A percentile compares a stretch with the other conserved stretches of the same genome.
These are phyloP conservation scores for Rhabditoides inermis DNA, from an alignment of 2,888 invertebrate species.

Conservation along the genomic window DNA sequence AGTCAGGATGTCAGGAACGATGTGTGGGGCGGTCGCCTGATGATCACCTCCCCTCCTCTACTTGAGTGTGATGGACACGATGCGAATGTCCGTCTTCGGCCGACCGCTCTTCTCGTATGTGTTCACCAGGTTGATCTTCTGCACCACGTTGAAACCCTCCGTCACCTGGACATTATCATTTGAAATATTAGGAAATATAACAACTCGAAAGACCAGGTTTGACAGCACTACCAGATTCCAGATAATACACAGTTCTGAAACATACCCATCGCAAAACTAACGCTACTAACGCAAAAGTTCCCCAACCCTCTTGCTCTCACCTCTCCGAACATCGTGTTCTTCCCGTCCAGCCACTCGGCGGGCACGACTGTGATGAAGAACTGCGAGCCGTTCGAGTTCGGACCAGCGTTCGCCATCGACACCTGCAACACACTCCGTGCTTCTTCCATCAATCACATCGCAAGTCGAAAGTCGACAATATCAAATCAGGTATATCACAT, in stretches of 20 bases:
- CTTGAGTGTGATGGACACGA: conserved; percentile 77
- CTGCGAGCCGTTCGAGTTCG: conserved; percentile 93
- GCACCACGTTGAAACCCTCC: conserved; percentile 76
- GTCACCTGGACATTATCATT: conserved; percentile 24
- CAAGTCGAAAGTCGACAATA: not conserved
- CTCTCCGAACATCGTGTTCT: conserved; percentile 64
- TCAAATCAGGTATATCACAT: conserved; percentile 58
- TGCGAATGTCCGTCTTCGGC: conserved; percentile 86
- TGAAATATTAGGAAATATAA: too few species aligned
- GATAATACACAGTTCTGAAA: too few species aligned
- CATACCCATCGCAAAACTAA: not conserved
- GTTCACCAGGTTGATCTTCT: conserved; percentile 86
- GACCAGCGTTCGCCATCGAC: conserved; percentile 97
- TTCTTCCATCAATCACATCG: not conserved
- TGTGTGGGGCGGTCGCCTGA: too few species aligned
- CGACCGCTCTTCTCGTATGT: conserved; percentile 96
- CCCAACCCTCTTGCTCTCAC: conserved; percentile 4
- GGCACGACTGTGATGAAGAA: conserved; percentile 95
- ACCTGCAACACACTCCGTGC: conserved; percentile 56
- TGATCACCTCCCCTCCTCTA: too few species aligned
- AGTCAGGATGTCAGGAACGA: too few species aligned
- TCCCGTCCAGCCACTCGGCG: conserved; percentile 96
- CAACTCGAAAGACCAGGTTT: too few species aligned
- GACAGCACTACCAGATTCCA: too few species aligned
- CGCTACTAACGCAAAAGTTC: not conserved